Evolutionary conservation across 2,888 invertebrate species (phyloP).

Genomic region (Lydus trimaculatus): DNA sequence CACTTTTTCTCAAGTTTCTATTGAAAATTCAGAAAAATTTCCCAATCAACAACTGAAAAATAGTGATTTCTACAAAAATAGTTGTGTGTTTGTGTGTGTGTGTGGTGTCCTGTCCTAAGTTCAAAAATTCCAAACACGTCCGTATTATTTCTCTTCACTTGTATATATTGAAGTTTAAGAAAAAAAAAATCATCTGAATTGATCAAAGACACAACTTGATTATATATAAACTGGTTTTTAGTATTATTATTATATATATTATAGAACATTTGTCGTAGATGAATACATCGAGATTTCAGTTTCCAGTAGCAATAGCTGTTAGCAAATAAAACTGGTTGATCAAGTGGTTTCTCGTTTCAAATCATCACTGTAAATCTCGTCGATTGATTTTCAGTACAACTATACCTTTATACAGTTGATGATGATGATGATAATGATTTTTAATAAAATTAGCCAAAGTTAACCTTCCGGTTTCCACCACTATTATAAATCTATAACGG

Average conservation of each 20-base stretch:
- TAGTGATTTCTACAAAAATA: not conserved
- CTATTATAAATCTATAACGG: constrained; percentile 32
- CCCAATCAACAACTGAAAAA: not conserved
- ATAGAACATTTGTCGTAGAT: constrained; percentile 39
- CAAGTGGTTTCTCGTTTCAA: constrained; percentile 40
- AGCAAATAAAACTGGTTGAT: constrained; percentile 54
- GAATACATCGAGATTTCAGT: constrained; percentile 40
- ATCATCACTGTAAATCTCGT: constrained; percentile 21
- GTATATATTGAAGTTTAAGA: not conserved
- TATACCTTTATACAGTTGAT: too few species aligned
- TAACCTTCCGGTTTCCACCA: constrained; percentile 40
- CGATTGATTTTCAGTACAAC: constrained; percentile 33
- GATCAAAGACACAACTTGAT: constrained; percentile 38
- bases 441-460: not conserved
- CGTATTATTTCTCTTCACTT: constrained; percentile 48
- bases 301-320: constrained; percentile 57
- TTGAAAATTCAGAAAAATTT: not conserved
- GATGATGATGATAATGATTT: too few species aligned
- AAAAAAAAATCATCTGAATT: constrained; percentile 41
- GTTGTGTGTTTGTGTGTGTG: not conserved
- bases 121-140: constrained; percentile 54
- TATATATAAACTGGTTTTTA: constrained; percentile 14
- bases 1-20: not conserved
- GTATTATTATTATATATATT: constrained; percentile 8
- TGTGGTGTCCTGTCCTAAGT: constrained; percentile 33